Evolutionary conservation across 2,888 invertebrate genomes (phyloP).

Genomic region (Hypsopygia costalis): DNA sequence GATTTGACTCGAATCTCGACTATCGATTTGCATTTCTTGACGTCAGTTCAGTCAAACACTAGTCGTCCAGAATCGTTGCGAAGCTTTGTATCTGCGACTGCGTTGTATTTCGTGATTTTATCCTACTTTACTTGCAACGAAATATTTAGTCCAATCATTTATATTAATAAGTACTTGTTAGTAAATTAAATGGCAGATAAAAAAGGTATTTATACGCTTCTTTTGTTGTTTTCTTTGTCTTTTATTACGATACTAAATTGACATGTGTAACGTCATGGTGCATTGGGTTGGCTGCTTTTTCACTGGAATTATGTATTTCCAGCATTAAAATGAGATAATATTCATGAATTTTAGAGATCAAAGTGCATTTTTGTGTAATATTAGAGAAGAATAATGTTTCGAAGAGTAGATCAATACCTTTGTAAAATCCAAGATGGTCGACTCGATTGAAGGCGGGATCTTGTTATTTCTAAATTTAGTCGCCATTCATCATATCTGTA

Average conservation of each 20-base stretch:
- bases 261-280: conserved; percentile 72
- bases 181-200: conserved; percentile 76
- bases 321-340: conserved; percentile 8
- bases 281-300: conserved; percentile 35
- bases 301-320: conserved; percentile 26
- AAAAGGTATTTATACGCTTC: conserved; percentile 75
- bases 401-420: conserved; percentile 51
- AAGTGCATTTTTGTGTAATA: background rate
- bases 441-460: conserved; percentile 35
- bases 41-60: conserved; percentile 36
- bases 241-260: conserved; percentile 49
- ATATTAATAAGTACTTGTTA: conserved; percentile 46
- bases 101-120: conserved; percentile 42
- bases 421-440: conserved; percentile 64
- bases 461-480: conserved; percentile 38
- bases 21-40: too few species aligned
- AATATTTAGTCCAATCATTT: conserved; percentile 38
- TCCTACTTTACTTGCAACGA: conserved; percentile 33
- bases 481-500: conserved; percentile 19
- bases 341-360: background rate
- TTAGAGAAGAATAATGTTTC: conserved; percentile 11
- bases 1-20: too few species aligned
- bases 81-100: conserved; percentile 52
- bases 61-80: conserved; percentile 47
- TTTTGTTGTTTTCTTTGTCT: conserved; percentile 63